phyloP scores from a whole-genome alignment of 2,113 vertebrate species.

The Pituophis catenifer region DNA sequence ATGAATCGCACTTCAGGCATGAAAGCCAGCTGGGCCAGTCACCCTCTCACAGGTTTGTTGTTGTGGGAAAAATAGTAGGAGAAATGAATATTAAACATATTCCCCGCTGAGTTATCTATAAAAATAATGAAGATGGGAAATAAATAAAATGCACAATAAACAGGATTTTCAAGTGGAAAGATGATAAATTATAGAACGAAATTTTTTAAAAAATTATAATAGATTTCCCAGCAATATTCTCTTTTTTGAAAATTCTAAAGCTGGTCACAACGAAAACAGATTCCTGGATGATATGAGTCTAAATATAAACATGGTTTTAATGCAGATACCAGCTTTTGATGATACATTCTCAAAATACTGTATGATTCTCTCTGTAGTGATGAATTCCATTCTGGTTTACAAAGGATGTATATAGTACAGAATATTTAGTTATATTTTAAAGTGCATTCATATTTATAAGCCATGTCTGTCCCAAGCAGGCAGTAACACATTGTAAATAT shows the following conservation, averaged over 20 bases:
- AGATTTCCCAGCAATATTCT: background rate
- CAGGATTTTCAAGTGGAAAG: background rate
- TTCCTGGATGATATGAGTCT: background rate
- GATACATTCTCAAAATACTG: background rate
- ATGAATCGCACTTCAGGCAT: too few species aligned
- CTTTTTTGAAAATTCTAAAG: background rate
- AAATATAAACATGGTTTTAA: background rate
- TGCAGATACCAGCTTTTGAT: background rate
- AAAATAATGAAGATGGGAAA: too few species aligned
- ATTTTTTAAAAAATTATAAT: background rate
- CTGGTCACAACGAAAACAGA: background rate
- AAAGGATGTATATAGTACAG: background rate
- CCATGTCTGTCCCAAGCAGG: constrained; percentile 13
- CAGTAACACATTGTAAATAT: constrained; percentile 8
- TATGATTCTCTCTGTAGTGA: background rate
- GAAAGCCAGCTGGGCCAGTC: too few species aligned
- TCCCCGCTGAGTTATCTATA: too few species aligned
- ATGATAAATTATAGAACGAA: background rate
- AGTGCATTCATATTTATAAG: background rate
- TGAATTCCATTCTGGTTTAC: background rate
- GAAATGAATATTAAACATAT: too few species aligned
- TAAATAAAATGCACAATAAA: background rate
- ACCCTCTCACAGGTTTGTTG: too few species aligned
- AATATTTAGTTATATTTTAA: background rate
- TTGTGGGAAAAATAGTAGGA: too few species aligned